phyloP scores from a whole-genome alignment of 2,113 vertebrate genomes.

The Pelecanus crispus region DNA sequence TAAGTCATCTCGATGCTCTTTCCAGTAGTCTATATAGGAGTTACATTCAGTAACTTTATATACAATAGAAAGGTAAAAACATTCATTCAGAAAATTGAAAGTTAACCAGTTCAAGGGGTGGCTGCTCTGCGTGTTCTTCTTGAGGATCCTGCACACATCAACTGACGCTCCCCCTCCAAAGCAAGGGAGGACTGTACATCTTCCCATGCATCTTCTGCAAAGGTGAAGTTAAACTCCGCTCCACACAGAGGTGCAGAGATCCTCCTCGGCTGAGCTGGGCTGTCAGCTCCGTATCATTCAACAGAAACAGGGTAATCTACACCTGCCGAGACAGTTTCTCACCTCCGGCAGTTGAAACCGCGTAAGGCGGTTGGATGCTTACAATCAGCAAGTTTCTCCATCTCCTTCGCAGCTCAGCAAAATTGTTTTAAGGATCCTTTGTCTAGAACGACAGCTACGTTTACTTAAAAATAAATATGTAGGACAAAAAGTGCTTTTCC shows the following conservation, averaged over 20 bases:
- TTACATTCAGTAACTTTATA: background rate
- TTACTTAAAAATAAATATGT: background rate
- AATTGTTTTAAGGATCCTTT: background rate
- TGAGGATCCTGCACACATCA: background rate
- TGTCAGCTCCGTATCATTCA: background rate
- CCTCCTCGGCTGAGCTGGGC: background rate
- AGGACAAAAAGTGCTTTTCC: conserved; percentile 2
- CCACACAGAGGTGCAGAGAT: background rate
- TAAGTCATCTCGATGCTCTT: background rate
- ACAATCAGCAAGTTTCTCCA: background rate
- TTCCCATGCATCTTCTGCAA: background rate
- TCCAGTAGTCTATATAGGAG: background rate
- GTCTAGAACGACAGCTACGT: background rate
- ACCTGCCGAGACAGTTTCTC: background rate
- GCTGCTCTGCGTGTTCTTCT: background rate
- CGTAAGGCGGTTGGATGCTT: background rate
- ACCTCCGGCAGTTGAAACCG: background rate
- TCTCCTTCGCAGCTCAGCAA: background rate
- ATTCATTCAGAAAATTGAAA: background rate
- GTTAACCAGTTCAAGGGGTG: background rate
- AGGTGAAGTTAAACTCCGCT: background rate
- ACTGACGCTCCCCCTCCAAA: background rate
- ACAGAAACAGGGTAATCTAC: background rate
- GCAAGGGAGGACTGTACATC: background rate
- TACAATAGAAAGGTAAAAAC: background rate